These are phyloP conservation scores for Aphaenogaster ashmeadi DNA, from an alignment of 1,140 invertebrate species.

Conservation along the genomic window DNA sequence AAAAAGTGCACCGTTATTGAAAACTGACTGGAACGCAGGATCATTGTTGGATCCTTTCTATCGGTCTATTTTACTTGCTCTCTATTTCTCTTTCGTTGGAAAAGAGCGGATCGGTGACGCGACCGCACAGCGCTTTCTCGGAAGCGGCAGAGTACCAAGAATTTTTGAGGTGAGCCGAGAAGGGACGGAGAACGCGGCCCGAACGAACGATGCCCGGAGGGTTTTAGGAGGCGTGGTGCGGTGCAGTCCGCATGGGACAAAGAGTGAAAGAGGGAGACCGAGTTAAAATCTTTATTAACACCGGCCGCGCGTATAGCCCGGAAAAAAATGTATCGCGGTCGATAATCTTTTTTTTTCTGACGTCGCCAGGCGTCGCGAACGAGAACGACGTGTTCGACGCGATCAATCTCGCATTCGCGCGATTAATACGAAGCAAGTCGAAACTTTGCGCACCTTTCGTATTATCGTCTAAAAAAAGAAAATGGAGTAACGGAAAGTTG, in stretches of 20 bases:
- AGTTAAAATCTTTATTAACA: slow-evolving; percentile 64
- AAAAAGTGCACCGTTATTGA: slow-evolving; percentile 34
- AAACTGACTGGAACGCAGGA: slow-evolving; percentile 15
- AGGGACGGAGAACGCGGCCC: slow-evolving; percentile 35
- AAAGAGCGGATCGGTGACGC: slow-evolving; percentile 8
- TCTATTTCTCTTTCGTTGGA: slow-evolving; percentile 11
- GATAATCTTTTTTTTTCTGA: neutral
- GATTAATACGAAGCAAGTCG: neutral
- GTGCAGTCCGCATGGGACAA: slow-evolving; percentile 54
- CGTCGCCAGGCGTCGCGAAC: neutral
- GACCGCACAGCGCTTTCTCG: slow-evolving; percentile 58
- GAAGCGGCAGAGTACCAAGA: slow-evolving; percentile 59
- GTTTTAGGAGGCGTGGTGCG: slow-evolving; percentile 61
- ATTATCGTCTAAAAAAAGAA: neutral
- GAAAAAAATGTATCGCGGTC: slow-evolving; percentile 20
- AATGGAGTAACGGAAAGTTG: neutral
- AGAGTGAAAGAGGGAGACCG: slow-evolving; percentile 34
- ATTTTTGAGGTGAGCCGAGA: slow-evolving; percentile 58
- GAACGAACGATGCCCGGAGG: slow-evolving; percentile 59
- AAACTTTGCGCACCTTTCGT: neutral
- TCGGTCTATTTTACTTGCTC: neutral
- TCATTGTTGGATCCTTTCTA: neutral
- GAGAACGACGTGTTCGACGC: neutral
- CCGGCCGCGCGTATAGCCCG: neutral
- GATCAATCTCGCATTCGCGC: neutral